phyloP scores from a whole-genome alignment of 2,888 invertebrate species.

The Cheiracanthium punctorium region DNA sequence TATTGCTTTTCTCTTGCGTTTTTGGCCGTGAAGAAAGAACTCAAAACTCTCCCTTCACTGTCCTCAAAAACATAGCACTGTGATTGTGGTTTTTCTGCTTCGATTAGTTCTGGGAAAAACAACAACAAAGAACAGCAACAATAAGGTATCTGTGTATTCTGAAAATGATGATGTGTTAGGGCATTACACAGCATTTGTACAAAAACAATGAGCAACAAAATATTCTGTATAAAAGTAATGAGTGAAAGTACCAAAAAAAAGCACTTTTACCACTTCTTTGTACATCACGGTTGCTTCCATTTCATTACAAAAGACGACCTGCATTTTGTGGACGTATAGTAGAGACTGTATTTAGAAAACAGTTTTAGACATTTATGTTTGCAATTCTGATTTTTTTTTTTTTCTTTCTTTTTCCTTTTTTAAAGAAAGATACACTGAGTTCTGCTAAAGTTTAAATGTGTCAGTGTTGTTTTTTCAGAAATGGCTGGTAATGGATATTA shows the following conservation, averaged over 20 bases:
- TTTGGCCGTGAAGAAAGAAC: slow-evolving; percentile 20
- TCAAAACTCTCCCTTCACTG: slow-evolving; percentile 14
- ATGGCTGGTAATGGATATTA: slow-evolving; percentile 34
- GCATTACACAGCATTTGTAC: slow-evolving; percentile 27
- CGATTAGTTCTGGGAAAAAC: slow-evolving; percentile 11
- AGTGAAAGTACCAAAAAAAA: slow-evolving; percentile 3
- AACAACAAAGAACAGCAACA: neutral
- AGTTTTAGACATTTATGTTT: slow-evolving; percentile 26
- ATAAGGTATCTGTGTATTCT: slow-evolving; percentile 22
- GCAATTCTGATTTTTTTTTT: slow-evolving; percentile 18
- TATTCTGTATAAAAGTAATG: slow-evolving; percentile 28
- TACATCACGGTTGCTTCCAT: slow-evolving; percentile 65
- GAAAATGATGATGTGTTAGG: slow-evolving; percentile 11
- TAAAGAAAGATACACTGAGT: neutral
- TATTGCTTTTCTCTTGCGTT: slow-evolving; percentile 30
- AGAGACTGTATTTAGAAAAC: slow-evolving; percentile 26
- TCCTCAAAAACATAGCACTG: slow-evolving; percentile 29
- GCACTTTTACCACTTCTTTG: slow-evolving; percentile 42
- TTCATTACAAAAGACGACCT: slow-evolving; percentile 37
- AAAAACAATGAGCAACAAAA: slow-evolving; percentile 23
- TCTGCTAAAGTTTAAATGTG: slow-evolving; percentile 38
- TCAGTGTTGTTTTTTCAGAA: slow-evolving; percentile 41
- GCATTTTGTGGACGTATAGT: slow-evolving; percentile 24
- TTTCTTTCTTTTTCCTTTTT: slow-evolving; percentile 1
- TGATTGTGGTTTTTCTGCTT: slow-evolving; percentile 38